phyloP scores from a whole-genome alignment of 2,797 vertebrate genomes.

The Hyperoplus immaculatus region DNA sequence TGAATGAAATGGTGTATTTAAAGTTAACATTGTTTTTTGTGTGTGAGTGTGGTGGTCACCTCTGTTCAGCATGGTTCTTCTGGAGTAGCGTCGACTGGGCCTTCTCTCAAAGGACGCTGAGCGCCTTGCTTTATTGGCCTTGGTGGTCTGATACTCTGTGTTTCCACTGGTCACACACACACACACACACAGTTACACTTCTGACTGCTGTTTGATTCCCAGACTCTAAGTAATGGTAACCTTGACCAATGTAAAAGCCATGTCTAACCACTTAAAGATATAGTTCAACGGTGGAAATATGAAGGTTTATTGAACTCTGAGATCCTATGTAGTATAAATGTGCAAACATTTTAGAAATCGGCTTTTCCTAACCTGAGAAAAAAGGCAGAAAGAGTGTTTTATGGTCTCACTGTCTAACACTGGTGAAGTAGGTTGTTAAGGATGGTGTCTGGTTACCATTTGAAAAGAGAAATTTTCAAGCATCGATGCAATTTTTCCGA shows the following conservation, averaged over 20 bases:
- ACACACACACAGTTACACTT: background rate
- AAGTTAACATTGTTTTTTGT: background rate
- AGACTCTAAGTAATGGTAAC: background rate
- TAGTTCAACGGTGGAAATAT: too few relatives aligned
- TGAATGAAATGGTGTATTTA: background rate
- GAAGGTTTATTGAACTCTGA: too few relatives aligned
- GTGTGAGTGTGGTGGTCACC: constrained; percentile 77
- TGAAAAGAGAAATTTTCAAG: too few relatives aligned
- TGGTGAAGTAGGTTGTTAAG: too few relatives aligned
- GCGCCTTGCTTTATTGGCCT: constrained; percentile 94
- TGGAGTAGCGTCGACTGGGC: constrained; percentile 96
- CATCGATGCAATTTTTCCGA: too few relatives aligned
- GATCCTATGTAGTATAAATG: too few relatives aligned
- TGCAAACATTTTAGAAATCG: too few relatives aligned
- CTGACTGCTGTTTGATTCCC: background rate
- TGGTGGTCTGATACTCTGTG: constrained; percentile 99
- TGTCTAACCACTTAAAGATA: too few relatives aligned
- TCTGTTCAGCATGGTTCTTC: constrained; percentile 92
- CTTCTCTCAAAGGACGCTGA: constrained; percentile 96
- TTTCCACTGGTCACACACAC: constrained; percentile 88
- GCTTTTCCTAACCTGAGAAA: too few relatives aligned
- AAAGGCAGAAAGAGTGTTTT: too few relatives aligned
- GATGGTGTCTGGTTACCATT: too few relatives aligned
- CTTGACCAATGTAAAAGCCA: background rate
- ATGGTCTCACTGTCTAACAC: too few relatives aligned